Percentiles rank a stretch among this genome's conserved stretches.
Evolutionary conservation across 64 coral and sea anemone genomes (phyloP).

Genomic region (Actinia equina): DNA sequence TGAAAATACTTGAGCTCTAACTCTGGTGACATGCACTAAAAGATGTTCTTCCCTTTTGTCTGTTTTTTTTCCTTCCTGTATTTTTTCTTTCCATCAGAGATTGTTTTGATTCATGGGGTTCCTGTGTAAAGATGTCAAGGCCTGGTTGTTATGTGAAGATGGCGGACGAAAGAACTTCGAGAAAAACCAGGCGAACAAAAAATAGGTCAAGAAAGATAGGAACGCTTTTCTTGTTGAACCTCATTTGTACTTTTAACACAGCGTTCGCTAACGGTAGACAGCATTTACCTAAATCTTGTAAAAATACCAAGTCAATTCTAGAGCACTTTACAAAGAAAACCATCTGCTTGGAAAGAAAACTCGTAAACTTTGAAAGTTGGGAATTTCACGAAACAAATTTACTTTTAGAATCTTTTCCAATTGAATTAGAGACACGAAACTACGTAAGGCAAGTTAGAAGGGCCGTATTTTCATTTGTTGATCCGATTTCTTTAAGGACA

Average conservation of each 20-base stretch:
- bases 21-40: no score
- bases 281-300: background rate
- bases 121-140: background rate
- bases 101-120: background rate
- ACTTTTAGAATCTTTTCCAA: conserved; percentile 44
- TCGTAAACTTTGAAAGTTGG: conserved; percentile 54
- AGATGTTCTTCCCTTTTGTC: no score
- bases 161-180: background rate
- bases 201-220: background rate
- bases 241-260: background rate
- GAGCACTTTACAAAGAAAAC: background rate
- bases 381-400: conserved; percentile 46
- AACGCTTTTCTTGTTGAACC: background rate
- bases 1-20: no score
- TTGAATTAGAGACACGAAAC: conserved; percentile 63
- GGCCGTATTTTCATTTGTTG: conserved; percentile 65
- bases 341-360: background rate
- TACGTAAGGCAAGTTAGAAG: conserved; percentile 64
- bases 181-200: background rate
- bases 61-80: no score
- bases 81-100: background rate
- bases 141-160: background rate
- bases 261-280: background rate
- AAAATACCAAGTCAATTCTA: background rate
- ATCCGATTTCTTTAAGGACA: conserved; percentile 43